These are phyloP conservation scores for Leptinotarsa undecemlineata DNA, from an alignment of 1,140 invertebrate species.

Conservation along the genomic window DNA sequence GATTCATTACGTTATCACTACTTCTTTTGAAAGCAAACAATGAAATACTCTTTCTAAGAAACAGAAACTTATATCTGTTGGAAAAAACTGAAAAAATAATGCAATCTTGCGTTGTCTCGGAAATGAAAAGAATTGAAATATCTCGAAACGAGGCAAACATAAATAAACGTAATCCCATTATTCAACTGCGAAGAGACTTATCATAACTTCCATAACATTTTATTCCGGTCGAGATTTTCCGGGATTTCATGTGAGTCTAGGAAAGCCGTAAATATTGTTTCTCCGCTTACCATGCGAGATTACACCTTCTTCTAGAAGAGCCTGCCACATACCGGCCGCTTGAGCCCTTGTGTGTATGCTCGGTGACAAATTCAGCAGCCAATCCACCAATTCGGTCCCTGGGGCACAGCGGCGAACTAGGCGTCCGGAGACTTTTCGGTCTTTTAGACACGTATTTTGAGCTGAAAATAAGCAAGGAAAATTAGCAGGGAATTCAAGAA, in stretches of 20 bases:
- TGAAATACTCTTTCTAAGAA: no score
- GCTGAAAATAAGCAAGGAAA: slow-evolving; percentile 52
- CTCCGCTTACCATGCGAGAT: slow-evolving; percentile 71
- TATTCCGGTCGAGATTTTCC: no score
- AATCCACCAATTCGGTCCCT: slow-evolving; percentile 77
- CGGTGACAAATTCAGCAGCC: slow-evolving; percentile 66
- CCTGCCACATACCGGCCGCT: slow-evolving; percentile 83
- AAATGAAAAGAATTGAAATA: no score
- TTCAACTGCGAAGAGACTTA: no score
- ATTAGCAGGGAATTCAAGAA: not conserved
- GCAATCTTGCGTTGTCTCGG: no score
- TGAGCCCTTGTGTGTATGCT: slow-evolving; percentile 68
- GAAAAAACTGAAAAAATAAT: no score
- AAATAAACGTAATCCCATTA: no score
- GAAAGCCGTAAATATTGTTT: slow-evolving; percentile 4
- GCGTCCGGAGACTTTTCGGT: slow-evolving; percentile 62
- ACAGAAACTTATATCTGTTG: no score
- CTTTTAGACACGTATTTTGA: slow-evolving; percentile 61
- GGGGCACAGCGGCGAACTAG: slow-evolving; percentile 64
- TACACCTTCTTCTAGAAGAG: slow-evolving; percentile 80
- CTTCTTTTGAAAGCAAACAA: no score
- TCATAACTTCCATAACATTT: no score
- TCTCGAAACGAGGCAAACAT: no score
- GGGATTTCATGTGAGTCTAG: not conserved
- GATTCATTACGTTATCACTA: no score